Base-by-base conservation (phyloP, 2,113 vertebrate genomes). In the Lontra canadensis region DNA sequence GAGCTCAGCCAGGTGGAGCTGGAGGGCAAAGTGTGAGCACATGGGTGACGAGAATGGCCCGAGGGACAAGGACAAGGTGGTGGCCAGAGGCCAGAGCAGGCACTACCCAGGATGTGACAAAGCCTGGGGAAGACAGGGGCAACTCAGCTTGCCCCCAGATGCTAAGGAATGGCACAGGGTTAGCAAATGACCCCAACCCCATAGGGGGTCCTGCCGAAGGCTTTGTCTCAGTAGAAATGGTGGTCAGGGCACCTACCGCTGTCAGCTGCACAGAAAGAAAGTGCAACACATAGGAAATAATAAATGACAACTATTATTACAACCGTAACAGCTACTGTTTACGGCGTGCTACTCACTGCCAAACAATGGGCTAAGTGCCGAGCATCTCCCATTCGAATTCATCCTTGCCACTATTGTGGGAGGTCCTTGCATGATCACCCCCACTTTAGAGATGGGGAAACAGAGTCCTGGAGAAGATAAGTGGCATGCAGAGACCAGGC, bases 61-160 rank as follows among this genome's bases (percentile, higher is more conserved):
- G 1, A 76, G 76, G 65, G 42, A 90, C 86, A 94, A 93, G 94
- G 95, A 90, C 91, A 78, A 94, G 82, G 52, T 91, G 86, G 91
- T 83, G 76, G 96, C 63, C 85, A 59, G 74, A 92, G 44, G 82
- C 34, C 90, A 78, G 69, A 65, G 25, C 10, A 63, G 61, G 69
- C 49, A 61, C 21, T 31, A 34, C 93, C 65, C 21, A 23, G 47
- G 90, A n/a, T 39, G 52, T 44, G n/a, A 29, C 4, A 42, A 12
- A 52, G 83, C 52, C 49, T 81, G 23, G 81, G 80, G 71, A 90
- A 82, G 44, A 25, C 3, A 55, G 61, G 52, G 65, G 26, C 63
- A 59, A 71, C 20, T 81, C 2, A 4, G 15, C 80, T 67, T 55
- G 61, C 82, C 18, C 23, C n/a, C 34, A 49, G 7, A 39, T 49